Percentiles rank a stretch among this genome's conserved stretches.
These are phyloP conservation scores for Euthynnus affinis DNA, from an alignment of 2,797 vertebrate species.

Conservation along the genomic window DNA sequence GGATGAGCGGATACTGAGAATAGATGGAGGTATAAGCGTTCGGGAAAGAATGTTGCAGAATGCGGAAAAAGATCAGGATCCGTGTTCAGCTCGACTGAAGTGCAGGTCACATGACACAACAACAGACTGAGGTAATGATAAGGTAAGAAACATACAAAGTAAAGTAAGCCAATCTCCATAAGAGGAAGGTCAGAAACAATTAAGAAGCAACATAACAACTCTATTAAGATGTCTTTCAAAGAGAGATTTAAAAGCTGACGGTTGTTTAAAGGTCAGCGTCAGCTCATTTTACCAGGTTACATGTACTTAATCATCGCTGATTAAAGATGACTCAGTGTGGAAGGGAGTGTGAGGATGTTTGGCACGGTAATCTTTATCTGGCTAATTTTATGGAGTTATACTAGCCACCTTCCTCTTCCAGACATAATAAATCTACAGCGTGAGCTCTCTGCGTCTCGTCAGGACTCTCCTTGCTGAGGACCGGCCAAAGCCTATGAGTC, in stretches of 20 bases:
- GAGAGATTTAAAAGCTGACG: constrained; percentile 4
- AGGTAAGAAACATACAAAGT: background rate
- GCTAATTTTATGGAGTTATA: constrained; percentile 35
- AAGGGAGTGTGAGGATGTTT: background rate
- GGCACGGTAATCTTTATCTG: constrained; percentile 2
- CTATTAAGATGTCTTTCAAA: constrained; percentile 1
- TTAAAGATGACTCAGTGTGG: background rate
- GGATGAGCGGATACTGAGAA: background rate
- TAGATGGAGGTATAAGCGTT: background rate
- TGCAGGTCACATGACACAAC: background rate
- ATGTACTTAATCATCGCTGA: constrained; percentile 16
- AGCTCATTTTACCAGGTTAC: constrained; percentile 4
- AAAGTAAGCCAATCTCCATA: background rate
- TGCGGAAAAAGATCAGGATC: background rate
- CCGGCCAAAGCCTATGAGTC: constrained; percentile 35
- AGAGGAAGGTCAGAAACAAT: background rate
- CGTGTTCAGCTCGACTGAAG: too few species aligned
- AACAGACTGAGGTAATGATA: background rate
- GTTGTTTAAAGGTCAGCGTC: constrained; percentile 5
- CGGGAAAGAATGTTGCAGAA: background rate
- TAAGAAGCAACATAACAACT: constrained; percentile 4
- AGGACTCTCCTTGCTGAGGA: constrained; percentile 11
- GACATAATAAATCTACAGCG: constrained; percentile 35
- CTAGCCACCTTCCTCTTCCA: constrained; percentile 12
- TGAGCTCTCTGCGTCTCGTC: constrained; percentile 27